phyloP scores from a whole-genome alignment of 2,113 vertebrate genomes.

The Misgurnus mizolepis region DNA sequence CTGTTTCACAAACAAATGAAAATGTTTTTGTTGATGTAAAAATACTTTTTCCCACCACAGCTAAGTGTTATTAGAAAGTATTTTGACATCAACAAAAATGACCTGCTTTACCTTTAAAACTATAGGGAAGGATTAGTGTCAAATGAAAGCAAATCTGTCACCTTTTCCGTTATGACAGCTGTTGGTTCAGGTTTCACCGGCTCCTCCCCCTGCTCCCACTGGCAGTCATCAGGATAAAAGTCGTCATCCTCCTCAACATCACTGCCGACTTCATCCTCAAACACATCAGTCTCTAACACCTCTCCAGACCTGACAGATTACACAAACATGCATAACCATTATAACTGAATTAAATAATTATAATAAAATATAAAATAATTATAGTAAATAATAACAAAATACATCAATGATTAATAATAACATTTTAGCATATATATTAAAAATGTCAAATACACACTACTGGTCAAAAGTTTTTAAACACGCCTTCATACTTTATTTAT shows the following conservation, averaged over 20 bases:
- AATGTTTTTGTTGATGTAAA: too few relatives aligned
- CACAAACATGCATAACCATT: background rate
- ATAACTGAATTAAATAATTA: too few relatives aligned
- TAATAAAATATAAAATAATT: too few relatives aligned
- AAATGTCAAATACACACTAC: too few relatives aligned
- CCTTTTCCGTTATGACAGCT: conserved; percentile 67
- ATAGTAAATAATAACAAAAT: too few relatives aligned
- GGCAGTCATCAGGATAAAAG: conserved; percentile 65
- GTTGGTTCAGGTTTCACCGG: conserved; percentile 14
- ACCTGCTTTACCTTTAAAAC: background rate
- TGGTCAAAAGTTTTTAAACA: too few relatives aligned
- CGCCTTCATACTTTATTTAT: too few relatives aligned
- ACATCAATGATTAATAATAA: too few relatives aligned
- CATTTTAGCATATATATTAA: too few relatives aligned
- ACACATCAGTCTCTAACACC: conserved; percentile 71
- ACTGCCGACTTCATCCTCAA: conserved; percentile 71
- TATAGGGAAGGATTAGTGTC: background rate
- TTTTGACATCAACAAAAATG: background rate
- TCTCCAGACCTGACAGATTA: conserved; percentile 43
- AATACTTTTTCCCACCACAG: too few relatives aligned
- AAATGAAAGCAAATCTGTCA: conserved; percentile 36
- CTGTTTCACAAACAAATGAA: too few relatives aligned
- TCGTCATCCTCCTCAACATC: conserved; percentile 65
- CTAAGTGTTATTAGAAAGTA: too few relatives aligned
- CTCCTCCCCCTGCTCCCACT: conserved; percentile 59